Conservation (phyloP, 2,113 vertebrate genomes). For the Corythoichthys haematopterus region DNA sequence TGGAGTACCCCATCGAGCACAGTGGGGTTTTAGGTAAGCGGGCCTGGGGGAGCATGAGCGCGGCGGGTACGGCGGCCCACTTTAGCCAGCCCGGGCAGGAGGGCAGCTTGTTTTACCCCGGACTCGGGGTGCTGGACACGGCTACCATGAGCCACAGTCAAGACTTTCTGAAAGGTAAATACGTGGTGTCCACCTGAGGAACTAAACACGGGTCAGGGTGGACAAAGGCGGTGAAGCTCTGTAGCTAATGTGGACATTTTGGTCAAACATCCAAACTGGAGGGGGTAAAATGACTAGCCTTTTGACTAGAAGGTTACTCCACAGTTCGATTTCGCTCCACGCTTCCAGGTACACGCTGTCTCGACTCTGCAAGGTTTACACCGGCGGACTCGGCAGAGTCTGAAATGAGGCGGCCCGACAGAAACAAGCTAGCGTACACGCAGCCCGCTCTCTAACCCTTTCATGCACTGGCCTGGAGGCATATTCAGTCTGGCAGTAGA, state of each 20-base stretch:
- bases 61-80: conserved; percentile 55
- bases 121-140: conserved; percentile 68
- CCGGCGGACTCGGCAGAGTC: conserved; percentile 42
- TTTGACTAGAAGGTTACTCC: conserved; percentile 27
- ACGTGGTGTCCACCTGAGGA: conserved; percentile 75
- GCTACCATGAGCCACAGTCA: conserved; percentile 70
- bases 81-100: conserved; percentile 73
- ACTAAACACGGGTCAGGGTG: conserved; percentile 51
- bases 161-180: conserved; percentile 81
- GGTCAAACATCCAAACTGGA: conserved; percentile 34
- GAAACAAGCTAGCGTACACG: conserved; percentile 46
- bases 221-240: conserved; percentile 50
- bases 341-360: conserved; percentile 61
- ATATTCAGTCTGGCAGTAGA: conserved; percentile 65
- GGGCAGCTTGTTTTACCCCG: conserved; percentile 71
- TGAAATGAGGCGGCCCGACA: conserved; percentile 45
- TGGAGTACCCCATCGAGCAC: conserved; percentile 82
- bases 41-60: conserved; percentile 71
- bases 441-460: conserved; percentile 50
- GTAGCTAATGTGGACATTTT: conserved; percentile 49
- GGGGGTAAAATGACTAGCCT: conserved; percentile 29
- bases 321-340: conserved; percentile 44
- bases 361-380: conserved; percentile 43
- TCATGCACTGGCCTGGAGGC: conserved; percentile 60
- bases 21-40: conserved; percentile 82